Evolutionary conservation across 2,888 invertebrate genomes (phyloP), one percentile per base, ranked within the genome.

Genomic region (Odontocolon sp.): DNA sequence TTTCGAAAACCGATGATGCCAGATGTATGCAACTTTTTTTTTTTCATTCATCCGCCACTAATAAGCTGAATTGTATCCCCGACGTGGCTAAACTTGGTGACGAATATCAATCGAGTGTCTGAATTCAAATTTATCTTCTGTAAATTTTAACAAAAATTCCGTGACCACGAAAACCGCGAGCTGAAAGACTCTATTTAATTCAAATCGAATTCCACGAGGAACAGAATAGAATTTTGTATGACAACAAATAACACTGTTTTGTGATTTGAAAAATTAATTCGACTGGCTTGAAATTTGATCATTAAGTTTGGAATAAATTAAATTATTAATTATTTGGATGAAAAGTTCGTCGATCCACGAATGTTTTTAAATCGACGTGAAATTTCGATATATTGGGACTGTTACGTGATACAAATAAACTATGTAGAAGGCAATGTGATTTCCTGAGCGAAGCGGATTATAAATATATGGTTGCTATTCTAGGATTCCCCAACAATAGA

Each of bases 1-100:
- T 82, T 80, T 78, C 77, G 73, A 59, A 78, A 80, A 78, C 76
- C 80, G 72, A 81, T 79, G 68, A 80, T 77, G 78, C 77, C 78
- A 77, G 52, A 75, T 69, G 75, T 75, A 66, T 59, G 63, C 61
- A 76, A 66, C 16, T 47, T 61, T 63, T 16, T 31, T n/a, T 52
- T 28, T 64, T 9, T 59, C 14, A 40, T 57, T 74, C 50, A 14
- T 47, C 45, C 36, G 28, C 18, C 52, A 18, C 67, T 71, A 76
- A 76, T 76, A 56, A 67, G 50, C 40, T 28, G 63, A 23, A 77
- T 72, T 77, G 76, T 77, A 33, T 72, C 61, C 50, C 23, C 64
- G 64, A 21, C 16, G 26, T 33, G 67, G 26, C 63, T 28, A 67
- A 21, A 50, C 68, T 52, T 45, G 38, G 36, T 36, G 2, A 9